A percentile compares a stretch with the other conserved stretches of the same genome.
Evolutionary conservation across 2,113 vertebrate genomes (phyloP).

Genomic region (Oryzias woworae): DNA sequence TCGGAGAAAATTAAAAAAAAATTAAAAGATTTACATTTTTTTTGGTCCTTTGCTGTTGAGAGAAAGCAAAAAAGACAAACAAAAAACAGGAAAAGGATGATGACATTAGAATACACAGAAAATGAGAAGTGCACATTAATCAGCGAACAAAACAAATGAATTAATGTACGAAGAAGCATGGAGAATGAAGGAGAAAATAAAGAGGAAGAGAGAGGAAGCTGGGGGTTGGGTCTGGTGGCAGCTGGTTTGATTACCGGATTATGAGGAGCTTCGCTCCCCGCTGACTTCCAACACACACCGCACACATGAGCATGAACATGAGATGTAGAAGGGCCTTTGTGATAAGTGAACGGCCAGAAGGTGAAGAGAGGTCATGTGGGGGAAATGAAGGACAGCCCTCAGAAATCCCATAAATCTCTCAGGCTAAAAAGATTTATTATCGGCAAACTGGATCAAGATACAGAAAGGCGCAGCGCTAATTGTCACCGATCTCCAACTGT

Average conservation of each 20-base stretch:
- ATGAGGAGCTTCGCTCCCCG: constrained; percentile 71
- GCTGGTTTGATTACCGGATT: constrained; percentile 81
- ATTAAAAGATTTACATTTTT: no score
- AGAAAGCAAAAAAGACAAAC: not conserved
- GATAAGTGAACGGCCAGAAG: constrained; percentile 49
- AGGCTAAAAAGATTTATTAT: not conserved
- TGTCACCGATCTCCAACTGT: not conserved
- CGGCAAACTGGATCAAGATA: not conserved
- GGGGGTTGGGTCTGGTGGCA: constrained; percentile 71
- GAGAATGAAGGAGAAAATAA: not conserved
- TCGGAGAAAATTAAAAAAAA: not conserved
- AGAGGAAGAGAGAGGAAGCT: constrained; percentile 16
- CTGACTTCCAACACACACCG: constrained; percentile 65
- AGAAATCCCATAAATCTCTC: no score
- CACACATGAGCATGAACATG: constrained; percentile 30
- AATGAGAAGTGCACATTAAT: not conserved
- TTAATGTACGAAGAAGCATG: not conserved
- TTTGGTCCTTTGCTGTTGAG: not conserved
- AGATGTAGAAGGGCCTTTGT: constrained; percentile 26
- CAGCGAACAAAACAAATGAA: not conserved
- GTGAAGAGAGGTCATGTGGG: constrained; percentile 16
- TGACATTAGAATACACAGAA: not conserved
- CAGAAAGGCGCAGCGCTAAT: not conserved
- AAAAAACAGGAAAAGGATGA: not conserved
- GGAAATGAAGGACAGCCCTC: not conserved